Base-by-base conservation (phyloP, 1,140 invertebrate species). In the Andricus grossulariae region DNA sequence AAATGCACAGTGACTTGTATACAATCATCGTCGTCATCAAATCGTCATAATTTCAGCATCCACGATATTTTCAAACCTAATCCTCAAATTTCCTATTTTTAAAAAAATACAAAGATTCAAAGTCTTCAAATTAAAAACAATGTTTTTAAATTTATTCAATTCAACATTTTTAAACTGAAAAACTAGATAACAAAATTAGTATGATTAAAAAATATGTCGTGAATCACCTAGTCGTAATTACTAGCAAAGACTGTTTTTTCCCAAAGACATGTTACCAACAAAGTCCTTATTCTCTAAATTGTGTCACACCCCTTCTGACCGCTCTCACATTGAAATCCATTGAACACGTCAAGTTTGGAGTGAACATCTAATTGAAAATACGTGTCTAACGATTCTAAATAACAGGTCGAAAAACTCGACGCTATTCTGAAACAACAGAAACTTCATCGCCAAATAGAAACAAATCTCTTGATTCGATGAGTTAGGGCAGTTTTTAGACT, bases 1-100 rank as follows among this genome's bases (percentile, higher is more conserved):
- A 74, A 89, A 89, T 89, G 88, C 86, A 89, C 87, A 85, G 86
- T 88, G 83, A 84, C 83, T 89, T 88, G 87, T 89, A 88, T 87
- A 89, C 84, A 86, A 88, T 86, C 81, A 83, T 89, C 79, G 76
- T 85, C 71, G 74, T 81, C 85, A 72, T 78, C 60, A 66, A 66
- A 66, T 39, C 13, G 25, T 66, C 57, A 66, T 45, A n/a, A 66
- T 5, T 16, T n/a, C 7, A 32, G n/a, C 8, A 0, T 66, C 11
- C 39, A 16, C 57, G 15, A 15, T 32, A 66, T 11, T 45, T 45
- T 11, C 39, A 45, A 45, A 45, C 7, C 39, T 10, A 45, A 45
- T 45, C 39, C 10, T 7, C 39, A 11, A 45, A 45, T 45, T 45
- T 45, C 6, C 10, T 1, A 45, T 8, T 45, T 45, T 45, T 11